A percentile compares a stretch with the other conserved stretches of the same genome.
These are phyloP conservation scores for Gavialis gangeticus DNA, from an alignment of 2,113 vertebrate genomes.

Conservation along the genomic window DNA sequence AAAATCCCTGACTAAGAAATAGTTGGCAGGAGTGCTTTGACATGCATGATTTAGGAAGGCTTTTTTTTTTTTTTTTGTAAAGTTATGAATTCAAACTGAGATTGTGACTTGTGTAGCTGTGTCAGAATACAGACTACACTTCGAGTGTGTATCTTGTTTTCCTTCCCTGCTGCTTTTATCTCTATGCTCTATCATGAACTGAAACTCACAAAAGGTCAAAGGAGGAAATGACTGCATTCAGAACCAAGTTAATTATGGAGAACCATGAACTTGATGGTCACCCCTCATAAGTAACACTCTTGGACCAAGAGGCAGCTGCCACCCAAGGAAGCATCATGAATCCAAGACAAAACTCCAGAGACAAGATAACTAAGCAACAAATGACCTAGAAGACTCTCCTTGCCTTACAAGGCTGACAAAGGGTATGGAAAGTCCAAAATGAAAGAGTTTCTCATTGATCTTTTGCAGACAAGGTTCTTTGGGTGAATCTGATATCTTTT, in stretches of 20 bases:
- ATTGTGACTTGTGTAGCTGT: neutral
- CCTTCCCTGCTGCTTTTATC: too few relatives aligned
- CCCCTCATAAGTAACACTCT: neutral
- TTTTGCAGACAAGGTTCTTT: too few relatives aligned
- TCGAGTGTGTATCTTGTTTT: neutral
- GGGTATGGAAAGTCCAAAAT: neutral
- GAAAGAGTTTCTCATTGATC: neutral
- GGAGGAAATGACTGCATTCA: neutral
- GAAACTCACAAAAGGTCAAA: neutral
- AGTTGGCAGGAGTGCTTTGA: conserved; percentile 22
- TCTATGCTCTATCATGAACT: neutral
- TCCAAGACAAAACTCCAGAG: neutral
- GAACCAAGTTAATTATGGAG: neutral
- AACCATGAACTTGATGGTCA: neutral
- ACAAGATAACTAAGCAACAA: neutral
- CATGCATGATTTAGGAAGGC: conserved; percentile 2
- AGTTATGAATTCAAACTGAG: neutral
- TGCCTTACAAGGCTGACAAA: neutral
- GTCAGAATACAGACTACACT: neutral
- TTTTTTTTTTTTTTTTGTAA: neutral
- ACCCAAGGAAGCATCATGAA: too few relatives aligned
- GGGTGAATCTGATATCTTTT: too few relatives aligned
- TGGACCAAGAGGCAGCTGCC: neutral
- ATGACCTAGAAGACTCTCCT: neutral
- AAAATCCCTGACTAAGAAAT: conserved; percentile 30